These are phyloP conservation scores for Rynchops niger DNA, from an alignment of 2,113 vertebrate genomes.

Conservation along the genomic window DNA sequence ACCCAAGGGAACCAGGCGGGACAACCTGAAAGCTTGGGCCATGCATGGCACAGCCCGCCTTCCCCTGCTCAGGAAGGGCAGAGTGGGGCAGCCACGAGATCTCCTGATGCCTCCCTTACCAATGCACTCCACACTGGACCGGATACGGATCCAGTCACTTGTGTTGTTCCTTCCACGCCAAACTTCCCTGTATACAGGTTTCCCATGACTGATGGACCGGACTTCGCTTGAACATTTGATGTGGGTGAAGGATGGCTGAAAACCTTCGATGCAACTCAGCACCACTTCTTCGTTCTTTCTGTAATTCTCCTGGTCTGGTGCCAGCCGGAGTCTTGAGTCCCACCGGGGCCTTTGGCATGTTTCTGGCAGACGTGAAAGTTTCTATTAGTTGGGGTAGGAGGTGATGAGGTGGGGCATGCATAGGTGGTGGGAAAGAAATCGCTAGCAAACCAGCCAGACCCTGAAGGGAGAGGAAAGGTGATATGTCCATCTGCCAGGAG, in stretches of 20 bases:
- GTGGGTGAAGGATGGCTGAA: not conserved
- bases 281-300: not conserved
- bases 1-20: accelerated
- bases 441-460: not conserved
- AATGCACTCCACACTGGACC: not conserved
- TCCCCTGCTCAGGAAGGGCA: not conserved
- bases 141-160: not conserved
- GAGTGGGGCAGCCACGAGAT: not conserved
- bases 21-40: not conserved
- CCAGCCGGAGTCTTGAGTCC: not conserved
- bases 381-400: not conserved
- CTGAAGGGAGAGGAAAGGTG: not conserved
- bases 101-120: not conserved
- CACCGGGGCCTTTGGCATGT: not conserved
- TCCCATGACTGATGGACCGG: not conserved
- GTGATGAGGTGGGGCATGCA: accelerated
- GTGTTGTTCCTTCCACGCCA: not conserved
- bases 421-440: not conserved
- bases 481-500: not conserved
- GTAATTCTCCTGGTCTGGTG: not conserved
- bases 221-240: not conserved
- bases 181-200: not conserved
- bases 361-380: not conserved
- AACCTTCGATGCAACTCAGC: not conserved
- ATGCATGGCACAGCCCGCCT: not conserved